Evolutionary conservation across 2,113 vertebrate species (phyloP).

Genomic region (Porphyrio hochstetteri): DNA sequence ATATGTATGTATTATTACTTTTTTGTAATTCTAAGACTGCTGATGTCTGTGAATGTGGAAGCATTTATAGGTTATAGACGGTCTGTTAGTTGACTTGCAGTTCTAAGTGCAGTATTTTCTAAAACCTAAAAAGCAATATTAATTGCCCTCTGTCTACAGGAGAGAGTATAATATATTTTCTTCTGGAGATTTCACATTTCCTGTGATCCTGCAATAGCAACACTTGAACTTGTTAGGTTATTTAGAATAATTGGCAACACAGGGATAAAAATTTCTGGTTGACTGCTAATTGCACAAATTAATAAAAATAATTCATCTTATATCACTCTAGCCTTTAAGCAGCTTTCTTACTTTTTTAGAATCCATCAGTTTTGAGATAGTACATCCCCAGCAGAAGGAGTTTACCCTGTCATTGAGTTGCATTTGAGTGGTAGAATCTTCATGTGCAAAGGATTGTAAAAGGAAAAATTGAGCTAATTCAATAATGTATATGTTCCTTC

Average conservation of each 20-base stretch:
- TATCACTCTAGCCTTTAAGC: not conserved
- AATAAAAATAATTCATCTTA: conserved; percentile 50
- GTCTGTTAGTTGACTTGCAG: conserved; percentile 66
- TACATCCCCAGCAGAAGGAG: conserved; percentile 1
- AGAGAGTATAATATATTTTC: conserved; percentile 51
- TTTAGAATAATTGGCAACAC: conserved; percentile 42
- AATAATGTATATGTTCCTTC: conserved; percentile 21
- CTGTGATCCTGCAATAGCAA: conserved; percentile 39
- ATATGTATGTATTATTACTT: conserved; percentile 77
- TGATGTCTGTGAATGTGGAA: conserved; percentile 76
- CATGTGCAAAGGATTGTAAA: not conserved
- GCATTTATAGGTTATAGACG: conserved; percentile 73
- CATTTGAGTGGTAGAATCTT: not conserved
- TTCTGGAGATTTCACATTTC: conserved; percentile 44
- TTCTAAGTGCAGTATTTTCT: conserved; percentile 79
- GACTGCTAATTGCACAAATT: conserved; percentile 49
- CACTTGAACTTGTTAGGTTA: conserved; percentile 39
- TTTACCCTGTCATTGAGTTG: not conserved
- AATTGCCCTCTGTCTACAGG: conserved; percentile 72
- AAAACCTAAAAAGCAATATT: conserved; percentile 78
- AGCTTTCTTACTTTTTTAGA: not conserved
- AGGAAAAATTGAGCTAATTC: conserved; percentile 32
- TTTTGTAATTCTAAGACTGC: conserved; percentile 75
- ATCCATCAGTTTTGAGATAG: not conserved
- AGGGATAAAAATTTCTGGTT: conserved; percentile 37